Evolutionary conservation across 2,888 invertebrate genomes (phyloP), one percentile per base, ranked within the genome.

Genomic region (Itoplectis maculator): DNA sequence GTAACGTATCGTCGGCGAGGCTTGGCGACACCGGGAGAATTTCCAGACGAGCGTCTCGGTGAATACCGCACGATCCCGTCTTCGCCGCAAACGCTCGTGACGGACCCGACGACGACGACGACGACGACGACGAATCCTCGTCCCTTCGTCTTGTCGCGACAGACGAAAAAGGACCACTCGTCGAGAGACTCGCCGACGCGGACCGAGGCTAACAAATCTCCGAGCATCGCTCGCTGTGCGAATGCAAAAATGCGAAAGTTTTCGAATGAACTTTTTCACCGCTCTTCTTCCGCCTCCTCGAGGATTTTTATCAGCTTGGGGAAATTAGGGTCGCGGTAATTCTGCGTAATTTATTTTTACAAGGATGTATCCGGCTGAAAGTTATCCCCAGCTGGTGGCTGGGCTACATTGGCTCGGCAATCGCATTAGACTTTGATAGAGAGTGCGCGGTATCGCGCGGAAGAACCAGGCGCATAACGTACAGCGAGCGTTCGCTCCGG

Each of bases 1-100:
- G 49, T 83, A 84, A 86, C 75, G 78, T 87, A 85, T 86, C 82
- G 80, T 70, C 79, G 74, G n/a, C 35, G 15, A 29, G 56, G 65
- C 56, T 70, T 76, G 49, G n/a, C 54, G 9, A 51, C 65, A 15
- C 69, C n/a, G 45, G 70, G 74, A 35, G 59, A 76, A 35, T 69
- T 74, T 70, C 45, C n/a, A n/a, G n/a, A 66, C 47, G 54, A 23
- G 13, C 6, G 47, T 47, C 47, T 47, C 15, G 5, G 15, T 15
- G 47, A 29, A 29, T 47, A n/a, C 15, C 47, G n/a, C n/a, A 15
- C 15, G 47, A 29, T 29, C 15, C 47, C n/a, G 47, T 47, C 47
- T 47, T 15, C 15, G 15, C 47, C 47, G 15, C 47, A 15, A 47
- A 15, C 47, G 7, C 15, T 18, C n/a, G 47, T n/a, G 7, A 15